Conservation (phyloP, 2,797 vertebrate species). For the Serranus cabrilla region DNA sequence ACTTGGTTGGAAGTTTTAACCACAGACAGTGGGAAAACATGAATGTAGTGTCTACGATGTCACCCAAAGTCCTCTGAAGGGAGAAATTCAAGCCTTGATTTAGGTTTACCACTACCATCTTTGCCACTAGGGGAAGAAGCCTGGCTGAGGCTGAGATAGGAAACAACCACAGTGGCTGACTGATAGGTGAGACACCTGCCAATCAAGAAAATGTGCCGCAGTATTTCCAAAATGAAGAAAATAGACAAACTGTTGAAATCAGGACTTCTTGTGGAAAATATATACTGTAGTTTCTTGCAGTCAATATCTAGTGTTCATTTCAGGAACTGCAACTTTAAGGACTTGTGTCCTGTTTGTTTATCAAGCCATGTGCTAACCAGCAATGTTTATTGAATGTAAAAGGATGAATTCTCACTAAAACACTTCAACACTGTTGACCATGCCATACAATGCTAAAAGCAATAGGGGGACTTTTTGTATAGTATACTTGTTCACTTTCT, state of each 20-base stretch:
- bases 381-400: conserved; percentile 53
- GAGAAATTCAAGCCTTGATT: conserved; percentile 4
- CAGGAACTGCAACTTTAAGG: conserved; percentile 16
- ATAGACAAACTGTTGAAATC: neutral
- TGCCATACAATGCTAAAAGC: neutral
- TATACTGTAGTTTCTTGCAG: neutral
- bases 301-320: neutral
- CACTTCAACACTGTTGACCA: neutral
- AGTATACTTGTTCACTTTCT: neutral
- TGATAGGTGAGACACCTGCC: conserved; percentile 6
- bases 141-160: neutral
- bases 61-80: conserved; percentile 8
- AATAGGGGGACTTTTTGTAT: neutral
- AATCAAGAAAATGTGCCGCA: neutral
- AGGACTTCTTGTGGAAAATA: neutral
- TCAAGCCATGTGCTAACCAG: conserved; percentile 2
- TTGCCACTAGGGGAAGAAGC: neutral
- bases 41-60: conserved; percentile 27
- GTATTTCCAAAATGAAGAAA: conserved; percentile 1
- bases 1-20: conserved; percentile 4
- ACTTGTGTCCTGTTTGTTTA: conserved; percentile 10
- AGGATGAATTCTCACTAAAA: conserved; percentile 48
- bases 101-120: neutral
- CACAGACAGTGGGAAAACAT: conserved; percentile 13
- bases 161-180: neutral